These are phyloP conservation scores for Clytia hemisphaerica DNA, from an alignment of 30 jellyfish, hydroid and myxozoan species.

Conservation along the genomic window DNA sequence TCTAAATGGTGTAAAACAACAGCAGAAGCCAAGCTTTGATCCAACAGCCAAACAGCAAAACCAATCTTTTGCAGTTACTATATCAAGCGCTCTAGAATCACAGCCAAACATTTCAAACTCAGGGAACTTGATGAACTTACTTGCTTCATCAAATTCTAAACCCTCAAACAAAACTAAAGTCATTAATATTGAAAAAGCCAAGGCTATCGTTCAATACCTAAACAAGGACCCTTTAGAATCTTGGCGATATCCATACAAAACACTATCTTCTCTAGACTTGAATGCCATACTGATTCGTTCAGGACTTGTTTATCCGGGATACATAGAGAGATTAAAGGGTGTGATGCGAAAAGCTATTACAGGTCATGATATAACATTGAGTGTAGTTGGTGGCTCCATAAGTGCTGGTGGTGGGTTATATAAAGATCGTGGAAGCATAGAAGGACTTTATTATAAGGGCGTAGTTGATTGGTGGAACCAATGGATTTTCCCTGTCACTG, in stretches of 20 bases:
- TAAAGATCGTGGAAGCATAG: slow-evolving; percentile 89
- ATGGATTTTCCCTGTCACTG: slow-evolving; percentile 86
- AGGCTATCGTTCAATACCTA: slow-evolving; percentile 77
- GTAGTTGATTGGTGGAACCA: slow-evolving; percentile 98
- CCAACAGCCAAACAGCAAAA: background rate
- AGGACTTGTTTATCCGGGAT: slow-evolving; percentile 93
- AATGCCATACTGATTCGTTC: slow-evolving; percentile 84
- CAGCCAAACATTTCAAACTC: background rate
- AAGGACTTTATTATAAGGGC: slow-evolving; percentile 90
- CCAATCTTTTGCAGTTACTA: background rate
- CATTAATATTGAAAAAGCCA: slow-evolving; percentile 75
- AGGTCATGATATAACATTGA: slow-evolving; percentile 82
- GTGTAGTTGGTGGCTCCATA: slow-evolving; percentile 95
- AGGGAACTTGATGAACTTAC: too few relatives aligned
- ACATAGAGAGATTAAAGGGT: slow-evolving; percentile 75
- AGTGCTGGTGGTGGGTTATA: slow-evolving; percentile 99
- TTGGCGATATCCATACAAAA: slow-evolving; percentile 75
- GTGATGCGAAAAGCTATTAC: slow-evolving; percentile 85
- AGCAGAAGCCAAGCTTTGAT: background rate
- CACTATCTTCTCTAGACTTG: slow-evolving; percentile 62
- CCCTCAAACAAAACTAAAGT: too few relatives aligned
- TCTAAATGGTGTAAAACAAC: background rate
- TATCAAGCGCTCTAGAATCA: background rate
- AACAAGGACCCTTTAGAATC: slow-evolving; percentile 92
- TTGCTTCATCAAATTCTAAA: background rate